Conservation (phyloP, 2,888 invertebrate genomes). For the Archips xylosteana region DNA sequence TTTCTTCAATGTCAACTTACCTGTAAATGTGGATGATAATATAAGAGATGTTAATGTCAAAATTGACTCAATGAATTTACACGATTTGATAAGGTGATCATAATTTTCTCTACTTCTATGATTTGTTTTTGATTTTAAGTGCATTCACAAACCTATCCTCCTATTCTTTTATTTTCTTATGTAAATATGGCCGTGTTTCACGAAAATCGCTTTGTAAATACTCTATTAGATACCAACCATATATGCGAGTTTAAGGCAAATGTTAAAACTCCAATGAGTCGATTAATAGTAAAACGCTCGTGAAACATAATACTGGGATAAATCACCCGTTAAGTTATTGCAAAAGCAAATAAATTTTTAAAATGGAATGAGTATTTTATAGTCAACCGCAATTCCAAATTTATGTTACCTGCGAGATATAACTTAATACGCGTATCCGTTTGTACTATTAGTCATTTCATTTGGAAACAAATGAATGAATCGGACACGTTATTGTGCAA, state of each 20-base stretch:
- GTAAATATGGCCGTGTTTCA: neutral
- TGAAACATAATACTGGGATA: conserved; percentile 19
- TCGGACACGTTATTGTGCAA: conserved; percentile 1
- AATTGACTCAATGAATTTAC: too few relatives aligned
- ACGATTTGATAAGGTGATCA: too few relatives aligned
- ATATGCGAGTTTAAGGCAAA: neutral
- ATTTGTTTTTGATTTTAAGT: too few relatives aligned
- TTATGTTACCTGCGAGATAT: conserved; percentile 35
- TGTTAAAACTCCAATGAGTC: neutral
- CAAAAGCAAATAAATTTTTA: conserved; percentile 18
- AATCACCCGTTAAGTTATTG: conserved; percentile 22
- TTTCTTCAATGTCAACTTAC: too few relatives aligned
- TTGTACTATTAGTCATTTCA: conserved; percentile 28
- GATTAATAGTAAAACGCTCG: conserved; percentile 13
- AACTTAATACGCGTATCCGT: conserved; percentile 17
- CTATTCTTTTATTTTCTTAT: too few relatives aligned
- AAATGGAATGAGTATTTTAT: conserved; percentile 31
- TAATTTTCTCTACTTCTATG: too few relatives aligned
- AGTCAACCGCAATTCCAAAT: conserved; percentile 35
- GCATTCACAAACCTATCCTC: too few relatives aligned
- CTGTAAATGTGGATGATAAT: too few relatives aligned
- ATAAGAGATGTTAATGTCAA: too few relatives aligned
- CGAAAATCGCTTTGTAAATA: too few relatives aligned
- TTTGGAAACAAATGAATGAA: conserved; percentile 21
- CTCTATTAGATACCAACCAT: neutral